Evolutionary conservation across 2,113 vertebrate genomes (phyloP).

Genomic region (Nycticryphes semicollaris): DNA sequence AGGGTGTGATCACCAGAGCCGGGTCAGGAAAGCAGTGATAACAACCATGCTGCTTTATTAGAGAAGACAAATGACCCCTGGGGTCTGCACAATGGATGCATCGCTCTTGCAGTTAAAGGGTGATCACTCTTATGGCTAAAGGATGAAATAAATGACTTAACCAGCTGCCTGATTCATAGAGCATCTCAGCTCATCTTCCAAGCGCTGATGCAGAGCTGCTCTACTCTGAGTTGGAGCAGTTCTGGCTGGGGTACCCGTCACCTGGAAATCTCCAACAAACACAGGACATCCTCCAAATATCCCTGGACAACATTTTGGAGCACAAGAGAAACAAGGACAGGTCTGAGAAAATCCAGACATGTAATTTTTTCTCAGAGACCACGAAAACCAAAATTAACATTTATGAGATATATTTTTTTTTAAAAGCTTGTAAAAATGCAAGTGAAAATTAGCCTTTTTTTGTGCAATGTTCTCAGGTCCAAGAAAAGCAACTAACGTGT

Average conservation of each 20-base stretch:
- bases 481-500: not conserved
- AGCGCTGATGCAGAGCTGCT: not conserved
- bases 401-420: not conserved
- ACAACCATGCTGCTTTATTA: not conserved
- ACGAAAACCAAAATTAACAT: not conserved
- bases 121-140: not conserved
- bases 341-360: not conserved
- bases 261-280: not conserved
- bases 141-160: not conserved
- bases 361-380: not conserved
- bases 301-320: not conserved
- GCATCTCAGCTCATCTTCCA: not conserved
- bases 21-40: not conserved
- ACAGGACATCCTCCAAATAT: not conserved
- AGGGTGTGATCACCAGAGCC: not conserved
- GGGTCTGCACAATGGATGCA: not conserved
- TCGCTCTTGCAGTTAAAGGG: not conserved
- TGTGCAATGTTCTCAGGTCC: not conserved
- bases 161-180: not conserved
- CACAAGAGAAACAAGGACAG: not conserved
- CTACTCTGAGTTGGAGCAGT: not conserved
- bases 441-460: not conserved
- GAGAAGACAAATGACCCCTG: not conserved
- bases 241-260: fast-evolving
- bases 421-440: not conserved